phyloP scores from a whole-genome alignment of 1,140 invertebrate species.

The Delia radicum region DNA sequence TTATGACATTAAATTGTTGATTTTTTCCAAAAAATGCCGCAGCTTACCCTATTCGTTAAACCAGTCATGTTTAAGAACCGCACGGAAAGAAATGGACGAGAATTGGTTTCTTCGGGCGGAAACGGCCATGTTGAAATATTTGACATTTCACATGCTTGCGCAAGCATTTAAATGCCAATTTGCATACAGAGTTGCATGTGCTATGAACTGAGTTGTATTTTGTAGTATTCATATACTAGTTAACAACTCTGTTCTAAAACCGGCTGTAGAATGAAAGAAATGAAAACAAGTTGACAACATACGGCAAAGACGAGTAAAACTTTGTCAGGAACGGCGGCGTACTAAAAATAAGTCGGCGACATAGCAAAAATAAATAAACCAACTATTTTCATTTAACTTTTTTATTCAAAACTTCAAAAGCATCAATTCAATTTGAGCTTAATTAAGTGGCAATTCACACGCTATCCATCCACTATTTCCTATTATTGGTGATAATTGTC shows the following conservation, averaged over 20 bases:
- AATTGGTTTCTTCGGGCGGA: slow-evolving; percentile 25
- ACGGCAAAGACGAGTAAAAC: too few species aligned
- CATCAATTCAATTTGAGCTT: too few species aligned
- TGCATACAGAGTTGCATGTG: neutral
- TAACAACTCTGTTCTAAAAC: neutral
- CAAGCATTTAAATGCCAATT: slow-evolving; percentile 8
- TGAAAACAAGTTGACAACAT: neutral
- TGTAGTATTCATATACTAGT: neutral
- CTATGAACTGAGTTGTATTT: neutral
- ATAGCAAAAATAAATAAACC: too few species aligned
- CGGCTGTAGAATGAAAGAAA: neutral
- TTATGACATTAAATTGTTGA: neutral
- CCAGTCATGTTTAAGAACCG: slow-evolving; percentile 67
- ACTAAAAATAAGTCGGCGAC: too few species aligned
- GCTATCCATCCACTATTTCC: too few species aligned
- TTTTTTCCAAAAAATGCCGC: slow-evolving; percentile 34
- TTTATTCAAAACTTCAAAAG: too few species aligned
- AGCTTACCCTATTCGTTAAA: slow-evolving; percentile 65
- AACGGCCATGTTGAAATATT: slow-evolving; percentile 23
- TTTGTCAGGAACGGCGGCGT: too few species aligned
- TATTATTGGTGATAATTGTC: too few species aligned
- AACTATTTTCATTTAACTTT: too few species aligned
- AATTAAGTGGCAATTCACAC: too few species aligned
- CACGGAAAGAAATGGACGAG: slow-evolving; percentile 60
- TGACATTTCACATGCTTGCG: neutral